A percentile compares a stretch with the other conserved stretches of the same genome.
phyloP scores from a whole-genome alignment of 2,113 vertebrate genomes.

The Gobio gobio region DNA sequence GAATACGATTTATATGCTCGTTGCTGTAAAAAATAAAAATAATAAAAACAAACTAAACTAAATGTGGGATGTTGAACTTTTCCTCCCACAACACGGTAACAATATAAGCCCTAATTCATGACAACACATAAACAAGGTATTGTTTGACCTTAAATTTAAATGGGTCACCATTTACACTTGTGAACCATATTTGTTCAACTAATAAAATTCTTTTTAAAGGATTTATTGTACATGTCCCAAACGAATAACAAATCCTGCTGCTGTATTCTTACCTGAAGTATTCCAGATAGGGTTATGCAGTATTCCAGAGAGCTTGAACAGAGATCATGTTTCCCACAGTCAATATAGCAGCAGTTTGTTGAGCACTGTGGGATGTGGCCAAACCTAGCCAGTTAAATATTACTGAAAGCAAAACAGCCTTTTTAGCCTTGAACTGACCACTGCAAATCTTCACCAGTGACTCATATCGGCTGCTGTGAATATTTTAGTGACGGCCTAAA shows the following conservation, averaged over 20 bases:
- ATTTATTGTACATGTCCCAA: not conserved
- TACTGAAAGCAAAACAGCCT: constrained; percentile 61
- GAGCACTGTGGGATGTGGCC: constrained; percentile 42
- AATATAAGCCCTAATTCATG: not conserved
- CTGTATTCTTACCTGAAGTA: constrained; percentile 16
- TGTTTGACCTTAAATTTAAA: not conserved
- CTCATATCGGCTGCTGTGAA: constrained; percentile 42
- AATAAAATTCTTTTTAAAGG: not conserved
- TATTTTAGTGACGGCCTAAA: constrained; percentile 2
- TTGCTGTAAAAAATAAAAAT: too few species aligned
- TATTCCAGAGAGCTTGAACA: not conserved
- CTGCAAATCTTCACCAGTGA: constrained; percentile 55
- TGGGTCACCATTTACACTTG: not conserved
- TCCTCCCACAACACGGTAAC: not conserved
- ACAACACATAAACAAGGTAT: not conserved
- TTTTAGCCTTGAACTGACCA: constrained; percentile 60
- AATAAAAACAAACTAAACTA: not conserved
- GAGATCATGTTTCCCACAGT: not conserved
- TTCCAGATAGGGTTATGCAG: too few species aligned
- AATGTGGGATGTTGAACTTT: not conserved
- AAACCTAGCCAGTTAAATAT: constrained; percentile 72
- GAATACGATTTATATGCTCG: not conserved
- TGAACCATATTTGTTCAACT: not conserved
- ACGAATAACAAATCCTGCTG: not conserved
- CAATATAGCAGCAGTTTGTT: not conserved